Evolutionary conservation across 2,113 vertebrate genomes (phyloP), one percentile per base, ranked within the genome.

Genomic region (Shinisaurus crocodilurus): DNA sequence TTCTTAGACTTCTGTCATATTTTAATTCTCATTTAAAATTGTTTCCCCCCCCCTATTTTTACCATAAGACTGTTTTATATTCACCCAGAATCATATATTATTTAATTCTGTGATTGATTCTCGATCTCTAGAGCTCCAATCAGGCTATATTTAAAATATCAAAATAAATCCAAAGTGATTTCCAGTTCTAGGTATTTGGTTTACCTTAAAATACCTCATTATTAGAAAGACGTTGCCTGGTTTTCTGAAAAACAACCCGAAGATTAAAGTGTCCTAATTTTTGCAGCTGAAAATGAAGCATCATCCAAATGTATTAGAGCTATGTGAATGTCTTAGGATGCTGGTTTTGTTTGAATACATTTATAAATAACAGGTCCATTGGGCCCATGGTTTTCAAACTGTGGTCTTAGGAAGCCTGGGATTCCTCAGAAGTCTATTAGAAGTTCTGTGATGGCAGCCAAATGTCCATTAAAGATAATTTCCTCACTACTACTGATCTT

Each of bases 271-370:
- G 85, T 67, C 0, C 0, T 1, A 1, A 32, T 5, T 1, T 82
- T 5, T 13, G 27, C 4, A n/a, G 34, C 16, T 82, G 1, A 80
- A 60, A 77, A 86, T 72, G 5, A 54, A 1, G 5, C 83, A 45
- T 20, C 7, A 81, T 43, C 6, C 0, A 0, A 91, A 86, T 87
- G 69, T 89, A 81, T 90, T 89, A 85, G 25, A 34, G 0, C 23
- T 6, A 85, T 87, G 48, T 34, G 0, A 45, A 83, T 82, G 40
- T 67, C 48, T 89, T 88, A 5, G 29, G 74, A 32, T 54, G 8
- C 16, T 34, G 86, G 77, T 74, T 79, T 94, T 92, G 88, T 87
- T 79, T 90, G 37, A 87, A 1, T 90, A 88, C 85, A 69, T 18
- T 27, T 27, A 90, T 40, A 83, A 87, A 18, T 54, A 87, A 1